Base-by-base conservation (phyloP, 2,888 invertebrate species). In the Pandemis heparana region DNA sequence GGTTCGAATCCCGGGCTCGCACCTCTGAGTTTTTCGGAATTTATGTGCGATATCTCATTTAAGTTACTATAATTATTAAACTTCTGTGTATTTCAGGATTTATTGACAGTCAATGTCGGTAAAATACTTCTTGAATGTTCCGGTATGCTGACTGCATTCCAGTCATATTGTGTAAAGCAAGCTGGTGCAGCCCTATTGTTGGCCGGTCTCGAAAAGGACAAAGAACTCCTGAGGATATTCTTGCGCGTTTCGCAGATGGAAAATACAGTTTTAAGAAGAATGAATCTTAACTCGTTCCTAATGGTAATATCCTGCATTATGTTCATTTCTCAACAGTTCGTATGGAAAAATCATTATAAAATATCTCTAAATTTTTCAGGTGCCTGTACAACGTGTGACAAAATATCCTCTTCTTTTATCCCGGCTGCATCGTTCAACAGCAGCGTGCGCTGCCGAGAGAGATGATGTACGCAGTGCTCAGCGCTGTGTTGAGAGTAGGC, bases 251-350 rank as follows among this genome's bases (percentile, higher is more conserved):
- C 99, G 51, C 99, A 99, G 95, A 98, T 98, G 97, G 99, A 99
- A 90, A 99, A 99, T 89, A 96, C 97, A 23, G 97, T 98, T 77
- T 94, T 99, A 80, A 95, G 99, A 80, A 95, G 99, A 81, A 99
- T 99, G 99, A 99, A 99, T 89, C 95, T 99, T 64, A 98, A 99
- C 92, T 98, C 99, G n/a, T 99, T 99, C 92, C 96, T 99, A 71
- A 99, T 99, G 98, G 98, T 98, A 89, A 23, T 18, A 2, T 61
- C 16, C 70, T 48, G 7, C 14, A 9, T 9, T 59, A 59, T 7
- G 16, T 18, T 16, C 7, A 18, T 53, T 7, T 3, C 18, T 16
- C 18, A 53, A 53, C n/a, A 48, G 48, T 14, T 48, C 1, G 2
- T 48, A 5, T 48, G n/a, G 48, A 48, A 16, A n/a, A 16, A 4